Conservation (phyloP, 1,140 invertebrate species). For the Papilio glaucus region DNA sequence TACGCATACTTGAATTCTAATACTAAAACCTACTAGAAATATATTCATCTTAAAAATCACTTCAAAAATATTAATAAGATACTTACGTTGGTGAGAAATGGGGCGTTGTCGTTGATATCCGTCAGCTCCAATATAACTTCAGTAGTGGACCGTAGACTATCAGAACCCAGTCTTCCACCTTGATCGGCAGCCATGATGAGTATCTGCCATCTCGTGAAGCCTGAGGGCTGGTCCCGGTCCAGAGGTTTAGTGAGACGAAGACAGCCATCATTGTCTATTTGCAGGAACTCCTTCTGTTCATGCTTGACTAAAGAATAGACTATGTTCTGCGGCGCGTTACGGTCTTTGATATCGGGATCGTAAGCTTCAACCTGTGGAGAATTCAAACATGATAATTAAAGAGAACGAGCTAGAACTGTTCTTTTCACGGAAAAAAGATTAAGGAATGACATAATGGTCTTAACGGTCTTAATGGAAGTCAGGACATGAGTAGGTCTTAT, state of each 20-base stretch:
- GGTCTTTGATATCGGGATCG: constrained; percentile 92
- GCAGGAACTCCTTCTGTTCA: constrained; percentile 87
- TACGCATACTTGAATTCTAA: too few species aligned
- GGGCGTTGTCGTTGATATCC: constrained; percentile 96
- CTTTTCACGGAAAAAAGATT: too few species aligned
- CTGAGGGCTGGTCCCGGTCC: constrained; percentile 93
- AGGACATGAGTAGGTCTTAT: too few species aligned
- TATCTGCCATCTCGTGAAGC: constrained; percentile 92
- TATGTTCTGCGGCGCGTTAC: constrained; percentile 89
- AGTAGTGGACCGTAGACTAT: constrained; percentile 85
- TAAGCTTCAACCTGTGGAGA: constrained; percentile 87
- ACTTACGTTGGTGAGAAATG: constrained; percentile 90
- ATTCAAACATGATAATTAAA: background rate
- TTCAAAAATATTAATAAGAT: too few species aligned
- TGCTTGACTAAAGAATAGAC: constrained; percentile 89
- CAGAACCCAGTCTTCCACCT: constrained; percentile 81
- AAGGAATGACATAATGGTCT: too few species aligned
- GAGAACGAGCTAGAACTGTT: too few species aligned
- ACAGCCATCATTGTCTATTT: constrained; percentile 89
- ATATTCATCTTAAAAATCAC: too few species aligned
- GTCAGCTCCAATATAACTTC: constrained; percentile 90
- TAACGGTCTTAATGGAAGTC: too few species aligned
- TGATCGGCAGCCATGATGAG: constrained; percentile 93
- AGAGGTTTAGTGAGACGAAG: constrained; percentile 90
- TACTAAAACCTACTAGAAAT: too few species aligned